phyloP scores from a whole-genome alignment of 2,113 vertebrate species.

The Grallaria varia region DNA sequence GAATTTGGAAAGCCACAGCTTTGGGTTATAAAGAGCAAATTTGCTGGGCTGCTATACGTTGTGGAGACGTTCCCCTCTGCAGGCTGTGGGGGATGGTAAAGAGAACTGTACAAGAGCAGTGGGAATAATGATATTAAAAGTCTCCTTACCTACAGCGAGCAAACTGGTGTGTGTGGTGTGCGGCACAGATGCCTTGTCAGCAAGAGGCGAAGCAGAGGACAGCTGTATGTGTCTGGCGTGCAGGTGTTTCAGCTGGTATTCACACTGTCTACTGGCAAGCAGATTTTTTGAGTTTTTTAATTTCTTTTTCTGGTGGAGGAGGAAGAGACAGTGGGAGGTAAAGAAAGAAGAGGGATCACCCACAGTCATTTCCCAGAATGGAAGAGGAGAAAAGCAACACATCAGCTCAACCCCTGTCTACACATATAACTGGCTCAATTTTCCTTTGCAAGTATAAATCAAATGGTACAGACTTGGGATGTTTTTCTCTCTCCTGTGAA shows the following conservation, averaged over 20 bases:
- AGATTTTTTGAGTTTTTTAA: neutral
- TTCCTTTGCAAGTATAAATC: constrained; percentile 70
- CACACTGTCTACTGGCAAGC: constrained; percentile 69
- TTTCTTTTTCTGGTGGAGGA: constrained; percentile 42
- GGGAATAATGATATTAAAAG: constrained; percentile 45
- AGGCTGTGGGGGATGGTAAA: neutral
- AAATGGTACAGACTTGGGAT: constrained; percentile 59
- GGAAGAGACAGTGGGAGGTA: constrained; percentile 62
- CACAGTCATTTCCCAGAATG: constrained; percentile 78
- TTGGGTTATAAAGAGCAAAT: neutral
- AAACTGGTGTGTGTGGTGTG: neutral
- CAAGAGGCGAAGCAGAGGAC: constrained; percentile 16
- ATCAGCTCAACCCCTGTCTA: constrained; percentile 68
- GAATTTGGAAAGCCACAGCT: neutral
- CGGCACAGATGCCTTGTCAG: constrained; percentile 57
- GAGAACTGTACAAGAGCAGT: constrained; percentile 4
- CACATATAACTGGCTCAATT: constrained; percentile 50
- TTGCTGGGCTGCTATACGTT: neutral
- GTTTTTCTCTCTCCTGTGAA: constrained; percentile 73
- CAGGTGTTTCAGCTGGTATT: constrained; percentile 77
- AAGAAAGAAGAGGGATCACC: constrained; percentile 75
- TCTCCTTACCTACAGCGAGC: constrained; percentile 54
- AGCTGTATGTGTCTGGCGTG: constrained; percentile 64
- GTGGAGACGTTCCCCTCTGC: neutral
- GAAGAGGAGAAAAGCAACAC: constrained; percentile 61